Conservation (phyloP, 2,113 vertebrate genomes). For the Boulengeromyrus knoepffleri region DNA sequence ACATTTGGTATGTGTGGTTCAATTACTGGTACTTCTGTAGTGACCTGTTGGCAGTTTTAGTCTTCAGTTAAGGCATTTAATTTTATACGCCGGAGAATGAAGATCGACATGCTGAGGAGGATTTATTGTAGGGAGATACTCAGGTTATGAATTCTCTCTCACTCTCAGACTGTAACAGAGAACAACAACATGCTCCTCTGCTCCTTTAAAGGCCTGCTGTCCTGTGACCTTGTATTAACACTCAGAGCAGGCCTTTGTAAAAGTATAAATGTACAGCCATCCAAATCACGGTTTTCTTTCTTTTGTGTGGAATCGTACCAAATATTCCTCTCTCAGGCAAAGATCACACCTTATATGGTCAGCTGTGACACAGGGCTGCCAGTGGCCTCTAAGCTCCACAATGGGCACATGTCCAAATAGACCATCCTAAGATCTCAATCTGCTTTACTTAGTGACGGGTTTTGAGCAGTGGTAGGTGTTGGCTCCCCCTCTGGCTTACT, state of each 20-base stretch:
- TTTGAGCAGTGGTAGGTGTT: not conserved
- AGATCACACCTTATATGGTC: constrained; percentile 29
- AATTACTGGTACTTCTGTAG: not conserved
- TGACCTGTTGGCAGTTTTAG: not conserved
- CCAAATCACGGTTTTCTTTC: not conserved
- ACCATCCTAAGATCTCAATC: not conserved
- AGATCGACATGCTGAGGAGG: not conserved
- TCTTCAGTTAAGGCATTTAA: not conserved
- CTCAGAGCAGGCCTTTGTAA: constrained; percentile 19
- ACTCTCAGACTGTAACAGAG: not conserved
- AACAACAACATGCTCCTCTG: not conserved
- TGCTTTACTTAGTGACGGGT: not conserved
- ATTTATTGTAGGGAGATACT: not conserved
- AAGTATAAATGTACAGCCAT: constrained; percentile 4
- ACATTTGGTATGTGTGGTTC: not conserved
- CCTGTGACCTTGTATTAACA: constrained; percentile 14
- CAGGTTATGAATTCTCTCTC: not conserved
- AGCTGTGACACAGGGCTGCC: not conserved
- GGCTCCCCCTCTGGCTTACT: not conserved
- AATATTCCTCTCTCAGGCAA: not conserved
- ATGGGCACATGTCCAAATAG: not conserved
- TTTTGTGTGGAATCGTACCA: constrained; percentile 10
- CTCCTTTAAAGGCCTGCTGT: not conserved
- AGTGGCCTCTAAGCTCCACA: constrained; percentile 10
- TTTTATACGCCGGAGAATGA: not conserved